Conservation (phyloP, 2,888 invertebrate genomes). For the Drosophila tripunctata region DNA sequence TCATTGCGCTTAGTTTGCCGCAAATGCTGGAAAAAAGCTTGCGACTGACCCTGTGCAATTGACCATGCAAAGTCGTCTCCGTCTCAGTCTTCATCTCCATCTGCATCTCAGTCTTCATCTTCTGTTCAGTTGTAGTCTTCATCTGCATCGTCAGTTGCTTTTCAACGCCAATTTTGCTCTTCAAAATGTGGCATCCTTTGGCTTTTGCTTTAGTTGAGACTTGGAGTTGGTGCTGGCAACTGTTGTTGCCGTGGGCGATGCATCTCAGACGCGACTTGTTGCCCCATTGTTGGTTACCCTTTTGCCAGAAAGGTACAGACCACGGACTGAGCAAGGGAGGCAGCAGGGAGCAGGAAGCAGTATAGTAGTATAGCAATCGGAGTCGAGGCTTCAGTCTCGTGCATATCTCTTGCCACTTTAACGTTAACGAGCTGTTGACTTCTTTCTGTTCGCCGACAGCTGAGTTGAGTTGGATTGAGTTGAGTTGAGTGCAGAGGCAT, state of each 20-base stretch:
- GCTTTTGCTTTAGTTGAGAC: background rate
- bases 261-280: conserved; percentile 78
- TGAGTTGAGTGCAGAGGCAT: conserved; percentile 50
- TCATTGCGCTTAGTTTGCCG: conserved; percentile 68
- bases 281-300: conserved; percentile 75
- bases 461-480: conserved; percentile 4
- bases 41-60: conserved; percentile 70
- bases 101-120: conserved; percentile 9
- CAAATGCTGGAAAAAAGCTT: conserved; percentile 33
- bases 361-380: background rate
- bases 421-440: conserved; percentile 80
- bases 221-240: conserved; percentile 37
- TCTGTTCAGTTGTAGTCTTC: too few species aligned
- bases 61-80: conserved; percentile 56
- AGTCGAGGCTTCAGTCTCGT: conserved; percentile 43
- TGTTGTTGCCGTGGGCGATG: conserved; percentile 68
- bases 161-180: conserved; percentile 78
- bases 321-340: background rate
- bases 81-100: conserved; percentile 15
- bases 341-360: background rate
- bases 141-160: conserved; percentile 66
- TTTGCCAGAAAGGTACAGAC: conserved; percentile 12
- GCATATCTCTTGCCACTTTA: conserved; percentile 80
- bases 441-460: conserved; percentile 74
- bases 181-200: conserved; percentile 61